Conservation (phyloP, 2,113 vertebrate genomes). For the Rhinichthys klamathensis region DNA sequence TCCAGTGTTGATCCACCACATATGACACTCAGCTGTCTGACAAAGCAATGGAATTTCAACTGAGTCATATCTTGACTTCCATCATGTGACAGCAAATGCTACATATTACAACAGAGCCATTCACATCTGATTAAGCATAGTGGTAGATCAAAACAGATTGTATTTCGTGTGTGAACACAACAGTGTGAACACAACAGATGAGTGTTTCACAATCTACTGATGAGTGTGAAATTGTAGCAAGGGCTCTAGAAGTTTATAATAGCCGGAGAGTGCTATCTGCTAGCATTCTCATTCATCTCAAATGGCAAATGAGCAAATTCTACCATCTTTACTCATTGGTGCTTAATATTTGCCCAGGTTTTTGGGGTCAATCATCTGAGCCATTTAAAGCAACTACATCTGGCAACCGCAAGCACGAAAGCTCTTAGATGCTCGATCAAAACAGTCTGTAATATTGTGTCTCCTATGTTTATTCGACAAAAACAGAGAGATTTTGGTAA, state of each 20-base stretch:
- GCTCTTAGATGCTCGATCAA: no score
- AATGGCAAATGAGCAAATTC: not conserved
- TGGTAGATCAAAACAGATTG: not conserved
- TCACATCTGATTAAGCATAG: conserved; percentile 3
- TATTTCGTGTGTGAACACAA: not conserved
- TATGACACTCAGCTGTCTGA: not conserved
- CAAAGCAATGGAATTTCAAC: not conserved
- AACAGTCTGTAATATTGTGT: no score
- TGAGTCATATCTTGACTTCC: not conserved
- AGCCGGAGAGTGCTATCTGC: not conserved
- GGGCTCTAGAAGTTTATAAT: not conserved
- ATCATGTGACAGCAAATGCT: not conserved
- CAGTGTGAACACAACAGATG: not conserved
- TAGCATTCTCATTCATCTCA: not conserved
- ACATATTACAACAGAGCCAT: not conserved
- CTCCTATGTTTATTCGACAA: no score
- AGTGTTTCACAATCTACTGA: not conserved
- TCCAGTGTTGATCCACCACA: not conserved
- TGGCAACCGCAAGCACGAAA: no score
- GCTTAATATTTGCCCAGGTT: not conserved
- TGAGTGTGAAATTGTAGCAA: not conserved
- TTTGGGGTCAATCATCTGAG: not conserved
- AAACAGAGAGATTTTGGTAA: no score
- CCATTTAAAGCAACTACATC: no score
- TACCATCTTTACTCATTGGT: not conserved